phyloP scores from a whole-genome alignment of 2,797 vertebrate species.

The Lepus oiostolus region DNA sequence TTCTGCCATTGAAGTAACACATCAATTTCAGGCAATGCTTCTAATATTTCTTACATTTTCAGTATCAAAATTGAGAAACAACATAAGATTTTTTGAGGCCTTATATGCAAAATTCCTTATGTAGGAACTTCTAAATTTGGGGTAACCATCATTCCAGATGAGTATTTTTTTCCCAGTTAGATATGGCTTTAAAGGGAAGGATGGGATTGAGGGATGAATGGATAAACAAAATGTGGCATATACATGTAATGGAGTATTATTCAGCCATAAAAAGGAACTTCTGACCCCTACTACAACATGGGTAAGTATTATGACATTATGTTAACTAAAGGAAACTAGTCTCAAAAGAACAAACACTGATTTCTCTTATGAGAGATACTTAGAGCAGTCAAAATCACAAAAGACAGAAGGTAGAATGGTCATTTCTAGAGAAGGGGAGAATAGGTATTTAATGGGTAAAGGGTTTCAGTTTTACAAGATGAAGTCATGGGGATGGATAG shows the following conservation, averaged over 20 bases:
- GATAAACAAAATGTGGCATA: neutral
- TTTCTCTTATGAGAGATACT: neutral
- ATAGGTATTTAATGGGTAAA: neutral
- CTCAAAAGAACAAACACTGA: neutral
- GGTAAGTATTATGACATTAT: neutral
- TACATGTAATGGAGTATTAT: neutral
- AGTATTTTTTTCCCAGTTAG: neutral
- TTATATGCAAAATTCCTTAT: neutral
- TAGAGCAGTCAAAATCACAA: neutral
- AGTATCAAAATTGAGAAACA: neutral
- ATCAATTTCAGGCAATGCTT: neutral
- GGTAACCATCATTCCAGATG: neutral
- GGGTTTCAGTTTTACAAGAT: neutral
- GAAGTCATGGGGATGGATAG: neutral
- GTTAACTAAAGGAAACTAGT: neutral
- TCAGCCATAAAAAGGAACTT: neutral
- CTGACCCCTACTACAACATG: neutral
- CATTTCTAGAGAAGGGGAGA: neutral
- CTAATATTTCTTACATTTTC: neutral
- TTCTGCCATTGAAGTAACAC: neutral
- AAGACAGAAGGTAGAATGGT: neutral
- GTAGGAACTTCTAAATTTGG: neutral
- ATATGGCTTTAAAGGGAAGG: slow-evolving; percentile 41
- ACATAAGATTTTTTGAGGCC: neutral
- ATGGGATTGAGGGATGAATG: neutral